Percentiles rank a stretch among this genome's conserved stretches.
Conservation (phyloP, 2,888 invertebrate genomes). For the Timandra comae region DNA sequence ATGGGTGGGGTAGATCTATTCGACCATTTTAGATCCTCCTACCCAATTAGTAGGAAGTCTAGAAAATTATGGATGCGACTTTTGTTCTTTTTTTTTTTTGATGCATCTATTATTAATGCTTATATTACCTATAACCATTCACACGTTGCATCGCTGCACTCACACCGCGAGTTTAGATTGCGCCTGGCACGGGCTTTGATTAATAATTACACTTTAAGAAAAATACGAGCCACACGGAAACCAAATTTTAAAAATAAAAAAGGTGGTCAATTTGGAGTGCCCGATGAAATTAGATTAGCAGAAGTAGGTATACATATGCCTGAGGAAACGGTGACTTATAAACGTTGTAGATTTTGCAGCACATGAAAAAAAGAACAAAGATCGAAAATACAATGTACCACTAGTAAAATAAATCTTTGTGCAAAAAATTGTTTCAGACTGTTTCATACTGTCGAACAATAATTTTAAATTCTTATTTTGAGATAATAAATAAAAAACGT, state of each 20-base stretch:
- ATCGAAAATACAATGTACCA: conserved; percentile 18
- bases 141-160: conserved; percentile 10
- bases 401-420: conserved; percentile 12
- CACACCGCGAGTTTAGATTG: conserved; percentile 11
- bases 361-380: conserved; percentile 21
- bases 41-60: conserved; percentile 29
- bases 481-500: conserved; percentile 5
- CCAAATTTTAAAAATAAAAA: conserved; percentile 19
- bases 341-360: conserved; percentile 28
- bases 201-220: conserved; percentile 10
- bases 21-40: conserved; percentile 34
- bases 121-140: conserved; percentile 22
- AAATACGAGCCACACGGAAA: not conserved
- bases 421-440: conserved; percentile 8
- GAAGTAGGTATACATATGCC: conserved; percentile 30
- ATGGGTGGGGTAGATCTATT: conserved; percentile 37
- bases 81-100: conserved; percentile 27
- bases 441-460: conserved; percentile 7
- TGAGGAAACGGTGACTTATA: conserved; percentile 26
- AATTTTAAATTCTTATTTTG: conserved; percentile 1
- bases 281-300: conserved; percentile 27
- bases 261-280: conserved; percentile 26
- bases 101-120: conserved; percentile 19
- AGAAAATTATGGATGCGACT: conserved; percentile 33
- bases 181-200: conserved; percentile 11